These are phyloP conservation scores for Cyclina sinensis DNA, from an alignment of 1,140 invertebrate species.

Conservation along the genomic window DNA sequence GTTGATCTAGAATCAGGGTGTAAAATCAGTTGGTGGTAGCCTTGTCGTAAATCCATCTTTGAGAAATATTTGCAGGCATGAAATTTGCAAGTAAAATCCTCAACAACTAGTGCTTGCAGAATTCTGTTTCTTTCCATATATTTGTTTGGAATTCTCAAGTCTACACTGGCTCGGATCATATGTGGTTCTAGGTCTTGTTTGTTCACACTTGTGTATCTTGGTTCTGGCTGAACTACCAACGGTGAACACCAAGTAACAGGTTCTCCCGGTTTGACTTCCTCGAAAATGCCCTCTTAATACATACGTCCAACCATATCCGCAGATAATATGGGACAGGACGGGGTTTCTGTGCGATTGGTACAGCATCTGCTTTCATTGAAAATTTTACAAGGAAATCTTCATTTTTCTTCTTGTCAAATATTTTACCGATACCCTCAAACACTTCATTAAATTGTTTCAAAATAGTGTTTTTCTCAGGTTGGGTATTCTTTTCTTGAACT, in stretches of 20 bases:
- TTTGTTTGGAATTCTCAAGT: slow-evolving; percentile 57
- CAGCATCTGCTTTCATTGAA: slow-evolving; percentile 24
- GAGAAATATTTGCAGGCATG: too few species aligned
- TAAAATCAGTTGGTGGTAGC: slow-evolving; percentile 60
- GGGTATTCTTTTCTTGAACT: background rate
- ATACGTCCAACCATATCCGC: too few species aligned
- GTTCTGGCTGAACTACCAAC: slow-evolving; percentile 36
- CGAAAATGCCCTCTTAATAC: slow-evolving; percentile 21
- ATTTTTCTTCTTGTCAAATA: background rate
- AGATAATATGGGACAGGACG: slow-evolving; percentile 9
- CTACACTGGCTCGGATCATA: slow-evolving; percentile 61
- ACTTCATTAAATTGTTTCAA: background rate
- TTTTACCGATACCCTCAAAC: background rate
- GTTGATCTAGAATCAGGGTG: slow-evolving; percentile 37
- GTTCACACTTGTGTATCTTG: too few species aligned
- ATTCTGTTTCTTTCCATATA: slow-evolving; percentile 52
- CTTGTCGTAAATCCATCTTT: too few species aligned
- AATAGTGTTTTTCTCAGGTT: background rate
- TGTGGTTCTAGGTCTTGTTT: slow-evolving; percentile 56
- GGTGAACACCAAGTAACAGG: slow-evolving; percentile 30
- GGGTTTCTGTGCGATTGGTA: slow-evolving; percentile 27
- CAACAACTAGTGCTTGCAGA: too few species aligned
- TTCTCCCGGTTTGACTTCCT: background rate
- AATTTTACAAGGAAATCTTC: slow-evolving; percentile 14
- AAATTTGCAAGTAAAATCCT: too few species aligned